Percentiles rank a stretch among this genome's conserved stretches.
phyloP scores from a whole-genome alignment of 2,888 invertebrate species.

The Euclidia mi region DNA sequence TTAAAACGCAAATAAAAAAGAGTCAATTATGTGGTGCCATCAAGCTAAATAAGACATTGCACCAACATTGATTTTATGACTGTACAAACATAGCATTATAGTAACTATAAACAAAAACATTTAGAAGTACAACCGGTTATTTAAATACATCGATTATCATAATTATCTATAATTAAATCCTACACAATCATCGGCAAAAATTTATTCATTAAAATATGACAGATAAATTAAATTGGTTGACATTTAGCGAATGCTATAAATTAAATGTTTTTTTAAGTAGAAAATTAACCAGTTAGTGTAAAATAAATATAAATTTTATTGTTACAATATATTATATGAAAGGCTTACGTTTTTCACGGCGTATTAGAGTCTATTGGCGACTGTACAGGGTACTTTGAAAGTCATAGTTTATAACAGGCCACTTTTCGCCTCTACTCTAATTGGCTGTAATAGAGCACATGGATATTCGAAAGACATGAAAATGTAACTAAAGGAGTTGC shows the following conservation, averaged over 20 bases:
- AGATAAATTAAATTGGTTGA: background rate
- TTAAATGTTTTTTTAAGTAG: background rate
- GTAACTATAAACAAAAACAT: too few relatives aligned
- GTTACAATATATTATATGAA: too few relatives aligned
- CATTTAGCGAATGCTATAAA: background rate
- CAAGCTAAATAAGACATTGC: too few relatives aligned
- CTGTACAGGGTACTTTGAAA: background rate
- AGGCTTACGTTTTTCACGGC: background rate
- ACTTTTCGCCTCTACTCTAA: slow-evolving; percentile 10
- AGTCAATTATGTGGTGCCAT: too few relatives aligned
- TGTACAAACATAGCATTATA: too few relatives aligned
- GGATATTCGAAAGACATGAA: background rate
- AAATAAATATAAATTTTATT: too few relatives aligned
- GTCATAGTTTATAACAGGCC: background rate
- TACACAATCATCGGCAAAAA: background rate
- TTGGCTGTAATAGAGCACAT: slow-evolving; percentile 1
- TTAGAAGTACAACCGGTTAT: too few relatives aligned
- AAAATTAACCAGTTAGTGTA: background rate
- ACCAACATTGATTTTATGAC: too few relatives aligned
- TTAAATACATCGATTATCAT: too few relatives aligned
- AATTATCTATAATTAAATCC: background rate
- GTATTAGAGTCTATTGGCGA: background rate
- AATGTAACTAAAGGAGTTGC: background rate
- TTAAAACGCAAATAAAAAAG: too few relatives aligned
- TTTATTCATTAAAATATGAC: background rate